phyloP scores from a whole-genome alignment of 1,140 invertebrate genomes.

The Penaeus japonicus region DNA sequence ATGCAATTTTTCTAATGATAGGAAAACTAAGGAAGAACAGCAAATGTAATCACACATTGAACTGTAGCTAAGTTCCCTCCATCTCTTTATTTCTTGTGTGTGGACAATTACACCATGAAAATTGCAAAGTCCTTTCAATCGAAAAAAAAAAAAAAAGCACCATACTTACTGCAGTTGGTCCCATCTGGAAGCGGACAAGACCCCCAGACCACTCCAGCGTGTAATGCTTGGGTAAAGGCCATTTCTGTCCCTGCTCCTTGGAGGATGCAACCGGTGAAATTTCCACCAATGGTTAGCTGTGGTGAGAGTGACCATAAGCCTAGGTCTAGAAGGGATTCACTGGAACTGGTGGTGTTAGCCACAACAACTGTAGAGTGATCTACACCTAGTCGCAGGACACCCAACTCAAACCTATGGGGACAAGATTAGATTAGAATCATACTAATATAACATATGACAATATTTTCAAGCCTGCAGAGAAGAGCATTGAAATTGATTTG shows the following conservation, averaged over 20 bases:
- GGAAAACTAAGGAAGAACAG: background rate
- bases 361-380: slow-evolving; percentile 66
- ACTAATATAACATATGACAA: background rate
- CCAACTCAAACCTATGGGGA: slow-evolving; percentile 70
- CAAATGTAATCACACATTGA: background rate
- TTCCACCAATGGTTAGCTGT: slow-evolving; percentile 75
- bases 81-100: too few species aligned
- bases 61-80: too few species aligned
- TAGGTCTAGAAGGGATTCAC: slow-evolving; percentile 67
- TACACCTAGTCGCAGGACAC: slow-evolving; percentile 70
- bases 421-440: background rate
- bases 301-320: slow-evolving; percentile 71
- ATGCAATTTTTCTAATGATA: background rate
- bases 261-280: slow-evolving; percentile 82
- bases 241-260: slow-evolving; percentile 84
- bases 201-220: slow-evolving; percentile 76
- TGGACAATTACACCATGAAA: slow-evolving; percentile 67
- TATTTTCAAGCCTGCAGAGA: background rate
- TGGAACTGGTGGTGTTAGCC: slow-evolving; percentile 78
- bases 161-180: slow-evolving; percentile 71
- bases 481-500: background rate
- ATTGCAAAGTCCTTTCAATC: background rate
- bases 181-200: slow-evolving; percentile 73
- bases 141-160: too few species aligned
- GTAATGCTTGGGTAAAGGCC: slow-evolving; percentile 69